Percentiles rank a stretch among this genome's conserved stretches.
These are phyloP conservation scores for Orchestes rusci DNA, from an alignment of 2,888 invertebrate species.

Conservation along the genomic window DNA sequence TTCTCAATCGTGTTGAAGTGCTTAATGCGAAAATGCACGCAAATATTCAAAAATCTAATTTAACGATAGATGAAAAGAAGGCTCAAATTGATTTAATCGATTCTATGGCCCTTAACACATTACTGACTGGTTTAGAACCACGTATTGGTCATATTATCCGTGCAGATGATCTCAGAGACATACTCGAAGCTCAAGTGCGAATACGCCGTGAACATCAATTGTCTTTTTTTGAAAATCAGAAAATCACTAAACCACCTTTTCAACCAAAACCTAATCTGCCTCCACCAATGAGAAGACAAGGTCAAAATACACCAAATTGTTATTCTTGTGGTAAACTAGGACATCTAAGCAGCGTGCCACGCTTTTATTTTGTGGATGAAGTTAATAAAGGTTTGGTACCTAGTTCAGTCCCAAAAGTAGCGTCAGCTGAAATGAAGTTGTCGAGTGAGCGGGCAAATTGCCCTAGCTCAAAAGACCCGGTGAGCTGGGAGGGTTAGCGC, in stretches of 20 bases:
- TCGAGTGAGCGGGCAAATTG: no score
- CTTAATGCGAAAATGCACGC: slow-evolving; percentile 14
- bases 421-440: no score
- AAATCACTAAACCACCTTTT: not conserved
- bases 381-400: no score
- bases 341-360: no score
- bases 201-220: slow-evolving; percentile 1
- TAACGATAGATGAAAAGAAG: slow-evolving; percentile 6
- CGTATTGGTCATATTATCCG: slow-evolving; percentile 12
- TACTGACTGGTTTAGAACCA: slow-evolving; percentile 15
- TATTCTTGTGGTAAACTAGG: not conserved
- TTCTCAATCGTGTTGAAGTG: slow-evolving; percentile 9
- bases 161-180: slow-evolving; percentile 3
- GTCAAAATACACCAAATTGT: not conserved
- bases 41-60: slow-evolving; percentile 7
- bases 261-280: not conserved
- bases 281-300: not conserved
- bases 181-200: slow-evolving; percentile 1
- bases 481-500: no score
- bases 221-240: not conserved
- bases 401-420: no score
- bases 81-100: slow-evolving; percentile 10
- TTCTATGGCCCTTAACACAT: slow-evolving; percentile 9
- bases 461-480: no score
- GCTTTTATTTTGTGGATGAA: no score